phyloP scores from a whole-genome alignment of 1,140 invertebrate genomes.

The Homarus americanus region DNA sequence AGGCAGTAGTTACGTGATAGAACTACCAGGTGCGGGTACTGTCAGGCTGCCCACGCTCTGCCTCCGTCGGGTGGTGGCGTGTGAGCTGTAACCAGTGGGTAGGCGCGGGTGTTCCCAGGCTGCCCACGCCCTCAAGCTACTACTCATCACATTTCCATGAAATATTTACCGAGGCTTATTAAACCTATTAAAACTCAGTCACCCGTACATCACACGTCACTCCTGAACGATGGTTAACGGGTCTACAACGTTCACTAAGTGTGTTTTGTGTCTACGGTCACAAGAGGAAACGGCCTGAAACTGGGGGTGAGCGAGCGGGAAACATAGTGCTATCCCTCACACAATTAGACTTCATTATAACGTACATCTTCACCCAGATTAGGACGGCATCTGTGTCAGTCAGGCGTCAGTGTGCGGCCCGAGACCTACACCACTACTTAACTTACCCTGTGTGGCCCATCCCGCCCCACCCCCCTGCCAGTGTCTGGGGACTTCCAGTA shows the following conservation, averaged over 20 bases:
- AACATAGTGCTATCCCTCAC: too few species aligned
- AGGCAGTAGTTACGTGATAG: too few species aligned
- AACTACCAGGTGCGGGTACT: too few species aligned
- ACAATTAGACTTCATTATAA: background rate
- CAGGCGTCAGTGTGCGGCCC: background rate
- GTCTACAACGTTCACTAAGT: background rate
- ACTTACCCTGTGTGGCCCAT: background rate
- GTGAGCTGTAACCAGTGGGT: background rate
- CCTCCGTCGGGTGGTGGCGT: background rate
- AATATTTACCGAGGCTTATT: constrained; percentile 27
- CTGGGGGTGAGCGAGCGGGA: too few species aligned
- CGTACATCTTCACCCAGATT: background rate
- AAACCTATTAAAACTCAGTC: background rate
- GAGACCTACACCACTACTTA: background rate
- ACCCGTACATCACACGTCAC: background rate
- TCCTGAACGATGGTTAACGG: background rate
- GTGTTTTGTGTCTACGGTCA: background rate
- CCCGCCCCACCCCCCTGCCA: too few species aligned
- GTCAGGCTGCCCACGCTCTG: too few species aligned
- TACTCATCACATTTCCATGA: constrained; percentile 9
- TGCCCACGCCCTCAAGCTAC: background rate
- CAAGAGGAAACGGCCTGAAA: too few species aligned
- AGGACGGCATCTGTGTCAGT: constrained; percentile 2
- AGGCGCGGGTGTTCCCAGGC: background rate
- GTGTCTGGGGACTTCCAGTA: too few species aligned